These are phyloP conservation scores for Acrocyrtus sp. DNA, from an alignment of 2,888 invertebrate species.

Conservation along the genomic window DNA sequence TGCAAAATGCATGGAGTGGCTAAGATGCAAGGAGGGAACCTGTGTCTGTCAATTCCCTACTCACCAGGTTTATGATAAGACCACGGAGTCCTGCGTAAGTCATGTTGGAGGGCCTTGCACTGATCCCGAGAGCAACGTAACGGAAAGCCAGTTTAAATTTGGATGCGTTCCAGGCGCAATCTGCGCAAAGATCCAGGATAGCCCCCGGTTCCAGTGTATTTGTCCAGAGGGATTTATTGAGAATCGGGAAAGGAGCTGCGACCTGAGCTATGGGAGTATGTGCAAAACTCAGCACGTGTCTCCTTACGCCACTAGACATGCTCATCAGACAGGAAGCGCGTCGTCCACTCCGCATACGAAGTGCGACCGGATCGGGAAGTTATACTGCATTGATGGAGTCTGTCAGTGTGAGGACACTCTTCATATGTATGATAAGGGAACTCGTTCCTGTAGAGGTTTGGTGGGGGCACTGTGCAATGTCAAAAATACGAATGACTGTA, in stretches of 20 bases:
- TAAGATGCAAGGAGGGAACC: constrained; percentile 43
- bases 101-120: constrained; percentile 46
- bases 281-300: constrained; percentile 3
- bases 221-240: constrained; percentile 38
- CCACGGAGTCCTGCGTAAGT: constrained; percentile 26
- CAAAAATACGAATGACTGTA: constrained; percentile 21
- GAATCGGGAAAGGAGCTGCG: constrained; percentile 29
- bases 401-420: constrained; percentile 30
- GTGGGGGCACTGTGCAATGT: constrained; percentile 17
- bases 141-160: constrained; percentile 5
- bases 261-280: constrained; percentile 27
- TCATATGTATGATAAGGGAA: constrained; percentile 13
- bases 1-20: constrained; percentile 34
- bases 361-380: constrained; percentile 27
- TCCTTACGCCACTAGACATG: not conserved
- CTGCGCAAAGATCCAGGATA: constrained; percentile 4
- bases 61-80: constrained; percentile 34
- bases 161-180: constrained; percentile 20
- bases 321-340: no score
- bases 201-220: constrained; percentile 14
- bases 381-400: constrained; percentile 30
- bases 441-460: constrained; percentile 16
- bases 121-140: not conserved
- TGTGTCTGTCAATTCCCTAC: constrained; percentile 30
- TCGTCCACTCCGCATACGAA: not conserved